Evolutionary conservation across 2,113 vertebrate genomes (phyloP).

Genomic region (Odocoileus virginianus): DNA sequence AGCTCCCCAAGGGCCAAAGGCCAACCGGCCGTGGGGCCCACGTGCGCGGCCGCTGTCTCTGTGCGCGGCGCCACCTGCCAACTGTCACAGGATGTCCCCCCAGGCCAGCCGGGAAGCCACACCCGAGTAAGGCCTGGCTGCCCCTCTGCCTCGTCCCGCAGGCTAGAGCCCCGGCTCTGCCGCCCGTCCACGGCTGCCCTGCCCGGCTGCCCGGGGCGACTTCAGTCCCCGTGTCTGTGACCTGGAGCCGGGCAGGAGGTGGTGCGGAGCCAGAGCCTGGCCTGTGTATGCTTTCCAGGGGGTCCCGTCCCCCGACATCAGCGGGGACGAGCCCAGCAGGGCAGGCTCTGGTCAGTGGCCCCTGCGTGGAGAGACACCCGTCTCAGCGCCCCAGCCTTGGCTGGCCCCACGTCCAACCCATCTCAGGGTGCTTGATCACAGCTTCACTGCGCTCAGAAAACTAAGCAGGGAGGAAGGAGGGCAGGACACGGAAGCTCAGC

Average conservation of each 20-base stretch:
- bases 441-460: rapidly evolving
- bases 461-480: rapidly evolving
- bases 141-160: not conserved
- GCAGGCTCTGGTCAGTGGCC: not conserved
- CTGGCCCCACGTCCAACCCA: not conserved
- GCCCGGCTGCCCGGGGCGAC: rapidly evolving
- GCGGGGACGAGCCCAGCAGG: not conserved
- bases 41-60: rapidly evolving
- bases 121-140: not conserved
- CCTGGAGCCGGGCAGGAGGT: not conserved
- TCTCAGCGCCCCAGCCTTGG: not conserved
- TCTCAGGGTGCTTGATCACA: not conserved
- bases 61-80: not conserved
- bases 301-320: not conserved
- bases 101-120: not conserved
- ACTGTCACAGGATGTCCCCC: not conserved
- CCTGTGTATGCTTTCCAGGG: not conserved
- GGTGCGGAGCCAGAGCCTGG: rapidly evolving
- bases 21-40: rapidly evolving
- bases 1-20: not conserved
- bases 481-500: rapidly evolving
- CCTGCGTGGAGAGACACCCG: rapidly evolving
- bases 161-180: not conserved
- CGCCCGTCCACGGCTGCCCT: rapidly evolving
- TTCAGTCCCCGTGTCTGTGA: not conserved